phyloP scores from a whole-genome alignment of 2,113 vertebrate species.

The Mastomys natalensis region DNA sequence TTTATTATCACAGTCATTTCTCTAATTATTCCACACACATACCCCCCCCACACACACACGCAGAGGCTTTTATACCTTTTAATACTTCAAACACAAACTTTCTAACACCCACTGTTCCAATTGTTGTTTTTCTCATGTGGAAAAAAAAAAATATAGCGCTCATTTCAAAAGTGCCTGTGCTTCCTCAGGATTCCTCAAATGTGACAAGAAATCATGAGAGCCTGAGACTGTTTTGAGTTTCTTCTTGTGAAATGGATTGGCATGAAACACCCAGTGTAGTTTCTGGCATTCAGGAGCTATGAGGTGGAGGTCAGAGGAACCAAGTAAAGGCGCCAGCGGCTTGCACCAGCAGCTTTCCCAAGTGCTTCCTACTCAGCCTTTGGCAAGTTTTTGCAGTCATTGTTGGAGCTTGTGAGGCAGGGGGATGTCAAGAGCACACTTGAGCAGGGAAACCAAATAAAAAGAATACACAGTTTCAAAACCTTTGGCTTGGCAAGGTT shows the following conservation, averaged over 20 bases:
- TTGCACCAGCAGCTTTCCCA: background rate
- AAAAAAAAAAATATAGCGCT: background rate
- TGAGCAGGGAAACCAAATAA: background rate
- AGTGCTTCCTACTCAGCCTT: background rate
- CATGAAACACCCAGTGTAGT: background rate
- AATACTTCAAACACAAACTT: background rate
- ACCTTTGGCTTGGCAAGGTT: background rate
- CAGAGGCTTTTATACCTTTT: background rate
- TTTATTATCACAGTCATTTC: background rate
- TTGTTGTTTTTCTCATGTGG: background rate
- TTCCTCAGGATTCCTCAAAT: slow-evolving; percentile 35
- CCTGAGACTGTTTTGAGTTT: background rate
- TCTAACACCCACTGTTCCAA: slow-evolving; percentile 29
- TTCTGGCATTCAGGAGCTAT: background rate
- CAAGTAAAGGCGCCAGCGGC: background rate
- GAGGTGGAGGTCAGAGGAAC: background rate
- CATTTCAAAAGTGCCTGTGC: background rate
- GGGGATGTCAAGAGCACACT: background rate
- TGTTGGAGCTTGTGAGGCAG: background rate
- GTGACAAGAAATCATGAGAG: slow-evolving; percentile 12
- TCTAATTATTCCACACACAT: background rate
- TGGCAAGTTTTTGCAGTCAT: background rate
- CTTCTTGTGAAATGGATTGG: background rate
- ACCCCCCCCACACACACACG: background rate
- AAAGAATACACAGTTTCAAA: slow-evolving; percentile 19